Percentiles rank a stretch among this genome's conserved stretches.
phyloP scores from a whole-genome alignment of 2,797 vertebrate species.

The Bovichtus variegatus region DNA sequence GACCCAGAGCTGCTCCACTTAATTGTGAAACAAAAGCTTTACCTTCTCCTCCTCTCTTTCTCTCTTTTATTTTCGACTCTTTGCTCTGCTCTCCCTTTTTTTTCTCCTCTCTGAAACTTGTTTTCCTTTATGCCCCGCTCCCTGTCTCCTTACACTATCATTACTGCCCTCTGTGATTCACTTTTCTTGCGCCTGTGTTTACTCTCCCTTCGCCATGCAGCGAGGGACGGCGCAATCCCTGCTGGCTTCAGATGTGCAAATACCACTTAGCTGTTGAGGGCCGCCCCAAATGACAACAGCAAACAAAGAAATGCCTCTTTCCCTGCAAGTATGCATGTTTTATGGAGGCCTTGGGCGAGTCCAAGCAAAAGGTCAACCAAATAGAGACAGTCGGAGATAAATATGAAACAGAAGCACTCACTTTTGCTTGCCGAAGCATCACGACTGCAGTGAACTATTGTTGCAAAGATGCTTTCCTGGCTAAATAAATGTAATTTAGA shows the following conservation, averaged over 20 bases:
- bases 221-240: conserved; percentile 32
- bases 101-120: conserved; percentile 8
- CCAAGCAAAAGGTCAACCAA: conserved; percentile 16
- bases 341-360: not conserved
- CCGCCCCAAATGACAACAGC: conserved; percentile 58
- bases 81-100: not conserved
- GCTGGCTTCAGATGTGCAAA: conserved; percentile 59
- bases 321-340: conserved; percentile 26
- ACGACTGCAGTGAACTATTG: not conserved
- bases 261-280: conserved; percentile 57
- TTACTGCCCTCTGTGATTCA: conserved; percentile 43
- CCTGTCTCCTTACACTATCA: conserved; percentile 39
- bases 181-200: conserved; percentile 46
- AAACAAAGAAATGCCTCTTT: conserved; percentile 72
- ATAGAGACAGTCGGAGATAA: not conserved
- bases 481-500: not conserved
- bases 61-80: conserved; percentile 8
- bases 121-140: conserved; percentile 27
- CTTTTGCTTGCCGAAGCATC: conserved; percentile 5
- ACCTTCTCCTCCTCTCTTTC: conserved; percentile 36
- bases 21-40: conserved; percentile 69
- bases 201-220: conserved; percentile 30
- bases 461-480: conserved; percentile 19
- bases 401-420: not conserved
- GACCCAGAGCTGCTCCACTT: conserved; percentile 61